Base-by-base conservation (phyloP, 2,797 vertebrate genomes). In the Acanthopagrus latus region DNA sequence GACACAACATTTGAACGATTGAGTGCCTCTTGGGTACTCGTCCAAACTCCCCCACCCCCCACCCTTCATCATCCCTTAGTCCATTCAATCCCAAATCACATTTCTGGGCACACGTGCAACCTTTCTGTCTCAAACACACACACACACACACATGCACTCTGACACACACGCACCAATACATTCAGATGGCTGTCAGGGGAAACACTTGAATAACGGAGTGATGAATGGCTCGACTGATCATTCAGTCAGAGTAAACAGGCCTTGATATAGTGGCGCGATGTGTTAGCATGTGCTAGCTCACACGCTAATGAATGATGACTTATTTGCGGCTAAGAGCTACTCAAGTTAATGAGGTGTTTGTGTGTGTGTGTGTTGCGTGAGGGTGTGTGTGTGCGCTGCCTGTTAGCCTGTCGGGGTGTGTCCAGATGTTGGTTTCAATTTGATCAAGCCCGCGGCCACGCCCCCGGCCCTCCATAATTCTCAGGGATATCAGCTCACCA, bases 341-440 rank as follows among this genome's bases (percentile, higher is more conserved):
- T 86, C 70, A 55, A 51, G 25, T 73, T 84, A 84, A 89, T 88
- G 63, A 82, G 10, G 46, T 54, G 69, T 38, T 58, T 55, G 51
- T 76, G 33, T 27, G 10, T 58, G 29, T 62, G 66, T 65, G 67
- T 81, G 71, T 8, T 81, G 71, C 64, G 47, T 66, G 64, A 64
- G 46, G 58, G 60, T 58, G 54, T 71, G 55, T 71, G 55, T 56
- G 59, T 33, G 3, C 76, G 18, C 10, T 51, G 63, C 41, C 16
- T 67, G 63, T 62, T 68, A 29, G 41, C 13, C n/a, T 78, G 75
- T 47, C 68, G 74, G 74, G 55, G 50, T 74, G 80, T 81, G 68
- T 84, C 84, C 91, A 90, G 84, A 89, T 89, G 87, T 90, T 88
- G 0, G 4, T 74, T 80, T 78, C 67, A 88, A 56, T 84, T 80